These are phyloP conservation scores for Chrysolina oricalcia DNA, from an alignment of 2,888 invertebrate genomes.

Conservation along the genomic window DNA sequence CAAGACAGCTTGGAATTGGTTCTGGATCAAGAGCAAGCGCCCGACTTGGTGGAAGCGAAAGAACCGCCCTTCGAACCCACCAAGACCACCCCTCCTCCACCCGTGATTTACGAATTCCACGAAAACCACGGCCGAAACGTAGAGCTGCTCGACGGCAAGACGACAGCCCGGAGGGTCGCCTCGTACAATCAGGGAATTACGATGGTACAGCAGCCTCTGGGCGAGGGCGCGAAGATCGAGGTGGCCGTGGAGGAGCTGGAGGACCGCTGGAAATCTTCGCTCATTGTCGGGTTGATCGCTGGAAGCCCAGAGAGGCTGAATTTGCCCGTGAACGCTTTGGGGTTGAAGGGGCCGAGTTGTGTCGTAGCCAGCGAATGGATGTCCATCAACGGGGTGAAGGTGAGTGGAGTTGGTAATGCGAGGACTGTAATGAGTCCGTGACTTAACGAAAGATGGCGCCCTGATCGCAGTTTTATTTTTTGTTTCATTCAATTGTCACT, in stretches of 20 bases:
- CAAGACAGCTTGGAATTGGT: constrained; percentile 79
- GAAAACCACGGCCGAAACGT: constrained; percentile 90
- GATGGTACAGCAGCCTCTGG: constrained; percentile 74
- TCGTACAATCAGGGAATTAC: constrained; percentile 91
- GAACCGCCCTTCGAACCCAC: constrained; percentile 17
- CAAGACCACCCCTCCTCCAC: constrained; percentile 15
- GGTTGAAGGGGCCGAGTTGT: constrained; percentile 87
- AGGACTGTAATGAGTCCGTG: too few relatives aligned
- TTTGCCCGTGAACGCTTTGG: constrained; percentile 82
- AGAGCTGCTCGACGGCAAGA: constrained; percentile 78
- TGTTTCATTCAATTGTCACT: too few relatives aligned
- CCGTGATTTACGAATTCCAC: constrained; percentile 79
- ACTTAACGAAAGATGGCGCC: too few relatives aligned
- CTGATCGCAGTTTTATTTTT: too few relatives aligned
- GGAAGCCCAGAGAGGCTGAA: constrained; percentile 80
- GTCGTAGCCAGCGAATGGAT: constrained; percentile 87
- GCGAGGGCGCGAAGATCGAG: constrained; percentile 62
- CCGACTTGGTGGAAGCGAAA: constrained; percentile 45
- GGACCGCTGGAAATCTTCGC: constrained; percentile 75
- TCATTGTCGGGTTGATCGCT: constrained; percentile 88
- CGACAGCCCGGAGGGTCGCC: constrained; percentile 82
- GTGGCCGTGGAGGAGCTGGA: constrained; percentile 71
- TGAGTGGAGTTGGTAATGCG: constrained; percentile 66
- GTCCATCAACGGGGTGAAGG: constrained; percentile 86
- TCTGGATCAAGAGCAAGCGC: constrained; percentile 70